A percentile compares a stretch with the other conserved stretches of the same genome.
Evolutionary conservation across 2,113 vertebrate genomes (phyloP).

Genomic region (Dryoscopus gambensis): DNA sequence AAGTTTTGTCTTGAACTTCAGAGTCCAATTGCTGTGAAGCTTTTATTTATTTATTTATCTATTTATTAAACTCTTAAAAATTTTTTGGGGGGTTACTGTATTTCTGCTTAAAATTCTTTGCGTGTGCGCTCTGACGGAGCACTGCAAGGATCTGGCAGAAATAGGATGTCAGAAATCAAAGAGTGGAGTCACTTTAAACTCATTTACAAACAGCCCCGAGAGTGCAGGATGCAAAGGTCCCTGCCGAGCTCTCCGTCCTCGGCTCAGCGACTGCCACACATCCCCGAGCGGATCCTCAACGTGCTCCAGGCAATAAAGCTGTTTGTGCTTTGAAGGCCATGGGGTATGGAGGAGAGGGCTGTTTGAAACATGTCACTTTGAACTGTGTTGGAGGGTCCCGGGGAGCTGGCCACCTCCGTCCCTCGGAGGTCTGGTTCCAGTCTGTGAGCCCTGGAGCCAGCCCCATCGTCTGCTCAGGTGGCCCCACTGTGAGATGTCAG

Average conservation of each 20-base stretch:
- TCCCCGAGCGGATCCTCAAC: neutral
- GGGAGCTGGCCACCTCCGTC: constrained; percentile 64
- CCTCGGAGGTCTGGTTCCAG: constrained; percentile 68
- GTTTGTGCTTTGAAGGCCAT: constrained; percentile 73
- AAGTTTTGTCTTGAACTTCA: constrained; percentile 4
- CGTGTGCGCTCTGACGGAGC: neutral
- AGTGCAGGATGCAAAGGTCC: neutral
- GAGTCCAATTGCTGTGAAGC: neutral
- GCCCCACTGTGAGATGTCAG: constrained; percentile 88
- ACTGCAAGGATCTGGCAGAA: neutral
- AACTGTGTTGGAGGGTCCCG: constrained; percentile 74
- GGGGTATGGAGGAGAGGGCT: constrained; percentile 43
- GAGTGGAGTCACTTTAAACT: neutral
- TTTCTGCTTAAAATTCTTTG: neutral
- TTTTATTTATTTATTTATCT: neutral
- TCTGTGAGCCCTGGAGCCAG: constrained; percentile 81
- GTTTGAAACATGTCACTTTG: constrained; percentile 75
- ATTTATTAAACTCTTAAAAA: neutral
- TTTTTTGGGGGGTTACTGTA: neutral
- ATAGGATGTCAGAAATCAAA: neutral
- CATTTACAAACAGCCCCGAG: neutral
- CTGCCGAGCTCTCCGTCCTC: neutral
- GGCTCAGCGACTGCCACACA: neutral
- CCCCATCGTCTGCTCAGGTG: constrained; percentile 75
- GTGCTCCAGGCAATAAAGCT: constrained; percentile 47